phyloP scores from a whole-genome alignment of 2,113 vertebrate species.

The Ranitomeya variabilis region DNA sequence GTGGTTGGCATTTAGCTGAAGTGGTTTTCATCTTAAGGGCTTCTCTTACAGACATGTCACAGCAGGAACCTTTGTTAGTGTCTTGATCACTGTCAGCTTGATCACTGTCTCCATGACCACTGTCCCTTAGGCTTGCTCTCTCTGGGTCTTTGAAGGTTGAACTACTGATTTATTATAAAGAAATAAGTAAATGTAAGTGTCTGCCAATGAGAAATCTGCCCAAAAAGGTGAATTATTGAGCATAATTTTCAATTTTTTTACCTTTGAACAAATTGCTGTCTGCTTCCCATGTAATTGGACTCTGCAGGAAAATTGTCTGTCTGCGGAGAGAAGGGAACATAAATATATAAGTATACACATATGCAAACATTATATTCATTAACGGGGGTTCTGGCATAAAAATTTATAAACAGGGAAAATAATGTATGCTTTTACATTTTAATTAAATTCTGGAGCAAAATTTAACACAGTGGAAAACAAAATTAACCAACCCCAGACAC shows the following conservation, averaged over 20 bases:
- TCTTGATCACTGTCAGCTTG: conserved; percentile 99
- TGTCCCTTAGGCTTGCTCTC: conserved; percentile 98
- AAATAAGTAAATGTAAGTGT: conserved; percentile 58
- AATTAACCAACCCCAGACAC: conserved; percentile 79
- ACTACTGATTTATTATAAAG: conserved; percentile 79
- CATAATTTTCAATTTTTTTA: conserved; percentile 88
- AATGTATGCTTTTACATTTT: conserved; percentile 79
- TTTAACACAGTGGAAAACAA: conserved; percentile 81
- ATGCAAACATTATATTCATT: conserved; percentile 84
- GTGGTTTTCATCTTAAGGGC: conserved; percentile 97
- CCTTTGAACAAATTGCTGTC: conserved; percentile 99
- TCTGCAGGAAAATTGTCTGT: conserved; percentile 99
- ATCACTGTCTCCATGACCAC: conserved; percentile 98
- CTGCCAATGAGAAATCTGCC: conserved; percentile 41
- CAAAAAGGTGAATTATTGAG: conserved; percentile 65
- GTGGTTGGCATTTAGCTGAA: conserved; percentile 89
- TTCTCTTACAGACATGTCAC: conserved; percentile 99
- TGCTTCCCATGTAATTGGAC: conserved; percentile 99
- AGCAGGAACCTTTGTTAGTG: conserved; percentile 99
- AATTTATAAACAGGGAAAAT: conserved; percentile 73
- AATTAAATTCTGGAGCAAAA: conserved; percentile 82
- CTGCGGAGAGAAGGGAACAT: conserved; percentile 90
- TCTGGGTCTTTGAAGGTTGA: conserved; percentile 99
- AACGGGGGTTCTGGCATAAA: conserved; percentile 87
- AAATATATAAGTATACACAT: conserved; percentile 79